Base-by-base conservation (phyloP, 2,113 vertebrate species). In the Pseudopodoces humilis region DNA sequence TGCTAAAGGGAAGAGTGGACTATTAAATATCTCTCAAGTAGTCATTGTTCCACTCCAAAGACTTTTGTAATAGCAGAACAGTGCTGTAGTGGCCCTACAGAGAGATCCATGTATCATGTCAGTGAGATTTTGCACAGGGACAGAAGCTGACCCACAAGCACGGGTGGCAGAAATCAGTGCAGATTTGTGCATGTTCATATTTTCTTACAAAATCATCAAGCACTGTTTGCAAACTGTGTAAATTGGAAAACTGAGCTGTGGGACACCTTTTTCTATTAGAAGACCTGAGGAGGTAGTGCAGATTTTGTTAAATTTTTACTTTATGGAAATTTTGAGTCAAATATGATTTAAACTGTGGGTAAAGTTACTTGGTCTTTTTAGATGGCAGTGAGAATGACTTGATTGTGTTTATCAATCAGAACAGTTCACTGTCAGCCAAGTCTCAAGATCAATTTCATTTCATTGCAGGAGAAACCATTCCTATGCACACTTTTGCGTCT, bases 161-260 rank as follows among this genome's bases (percentile, higher is more conserved):
- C 1, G 1, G 21, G 22, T 70, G 46, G 11, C 30, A 78, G 24
- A 50, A 37, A 31, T 44, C 21, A 31, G 27, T n/a, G 35, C 21
- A 71, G 41, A 15, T 67, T 68, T 72, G 3, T 8, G 0, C 0
- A 0, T 27, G 11, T 55, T 81, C 6, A 0, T 71, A 4, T 56
- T 79, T 80, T 55, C 60, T 31, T 63, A 23, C 9, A 28, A 63
- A 86, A 58, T n/a, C 35, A 5, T 81, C 27, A 9, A 37, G 25
- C 24, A 12, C 30, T 52, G 21, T 69, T 82, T 76, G 52, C 2
- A 8, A 80, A 30, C 28, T 19, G 9, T 46, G 30, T 39, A 44
- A 83, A 44, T 4, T 59, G 39, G 64, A 55, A 79, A 90, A 49
- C 49, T 63, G 56, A 70, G 20, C 53, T 74, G 21, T 25, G 33